Conservation (phyloP, 2,797 vertebrate genomes). For the Lerista edwardsae region DNA sequence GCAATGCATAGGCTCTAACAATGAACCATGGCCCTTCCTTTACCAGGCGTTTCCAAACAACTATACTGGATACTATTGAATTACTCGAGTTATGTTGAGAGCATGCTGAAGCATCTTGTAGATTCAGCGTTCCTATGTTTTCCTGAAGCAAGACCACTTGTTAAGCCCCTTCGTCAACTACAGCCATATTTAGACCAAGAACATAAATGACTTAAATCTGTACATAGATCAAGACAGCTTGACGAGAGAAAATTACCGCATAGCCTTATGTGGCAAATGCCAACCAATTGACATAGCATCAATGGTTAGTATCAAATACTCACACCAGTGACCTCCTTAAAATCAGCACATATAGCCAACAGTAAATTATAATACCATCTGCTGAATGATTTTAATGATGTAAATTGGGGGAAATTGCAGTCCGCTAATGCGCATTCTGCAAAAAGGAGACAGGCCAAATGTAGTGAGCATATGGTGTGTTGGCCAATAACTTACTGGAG, state of each 20-base stretch:
- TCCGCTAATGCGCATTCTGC: neutral
- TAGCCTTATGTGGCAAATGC: slow-evolving; percentile 7
- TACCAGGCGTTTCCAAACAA: neutral
- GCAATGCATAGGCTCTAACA: too few relatives aligned
- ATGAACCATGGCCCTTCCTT: too few relatives aligned
- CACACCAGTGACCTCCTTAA: slow-evolving; percentile 15
- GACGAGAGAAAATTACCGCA: slow-evolving; percentile 7
- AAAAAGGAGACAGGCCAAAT: neutral
- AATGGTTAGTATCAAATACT: neutral
- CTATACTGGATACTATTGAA: neutral
- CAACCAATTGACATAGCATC: slow-evolving; percentile 12
- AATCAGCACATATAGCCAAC: slow-evolving; percentile 12
- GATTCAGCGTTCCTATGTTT: neutral
- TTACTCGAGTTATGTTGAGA: neutral
- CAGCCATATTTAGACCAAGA: slow-evolving; percentile 2
- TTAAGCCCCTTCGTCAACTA: slow-evolving; percentile 3
- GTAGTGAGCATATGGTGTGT: neutral
- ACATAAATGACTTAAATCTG: slow-evolving; percentile 26
- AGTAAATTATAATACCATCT: slow-evolving; percentile 14
- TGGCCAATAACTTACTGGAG: neutral
- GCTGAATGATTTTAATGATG: slow-evolving; percentile 32
- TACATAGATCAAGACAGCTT: neutral
- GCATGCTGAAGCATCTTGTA: slow-evolving; percentile 1
- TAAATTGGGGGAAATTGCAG: slow-evolving; percentile 16
- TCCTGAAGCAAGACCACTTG: slow-evolving; percentile 16